A percentile compares a stretch with the other conserved stretches of the same genome.
Evolutionary conservation across 2,888 invertebrate species (phyloP).

Genomic region (Aphrophora alni): DNA sequence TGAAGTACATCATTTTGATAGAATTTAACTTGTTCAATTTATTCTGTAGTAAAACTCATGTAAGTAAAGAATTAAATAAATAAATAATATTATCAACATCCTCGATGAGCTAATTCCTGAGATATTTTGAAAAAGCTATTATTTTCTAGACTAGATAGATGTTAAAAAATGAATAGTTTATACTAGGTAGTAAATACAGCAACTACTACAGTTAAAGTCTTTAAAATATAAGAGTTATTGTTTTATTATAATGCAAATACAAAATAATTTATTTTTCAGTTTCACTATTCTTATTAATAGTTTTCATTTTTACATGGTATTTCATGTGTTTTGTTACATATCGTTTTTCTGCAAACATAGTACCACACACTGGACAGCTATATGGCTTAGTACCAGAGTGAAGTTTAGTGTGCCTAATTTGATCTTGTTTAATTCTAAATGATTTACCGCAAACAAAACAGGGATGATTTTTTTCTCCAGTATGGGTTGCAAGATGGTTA

Average conservation of each 20-base stretch:
- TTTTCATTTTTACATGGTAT: slow-evolving; percentile 46
- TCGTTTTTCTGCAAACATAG: slow-evolving; percentile 58
- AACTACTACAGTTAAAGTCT: too few species aligned
- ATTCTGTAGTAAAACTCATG: too few species aligned
- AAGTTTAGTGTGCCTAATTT: slow-evolving; percentile 57
- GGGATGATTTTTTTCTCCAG: slow-evolving; percentile 46
- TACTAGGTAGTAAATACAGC: too few species aligned
- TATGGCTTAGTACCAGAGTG: slow-evolving; percentile 57
- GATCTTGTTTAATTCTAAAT: slow-evolving; percentile 40
- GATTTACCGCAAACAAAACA: slow-evolving; percentile 46
- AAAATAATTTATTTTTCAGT: not conserved
- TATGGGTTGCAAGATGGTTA: slow-evolving; percentile 35
- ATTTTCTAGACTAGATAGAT: too few species aligned
- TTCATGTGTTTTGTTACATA: slow-evolving; percentile 62
- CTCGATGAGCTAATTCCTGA: too few species aligned
- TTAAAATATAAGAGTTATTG: too few species aligned
- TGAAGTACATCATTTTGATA: too few species aligned
- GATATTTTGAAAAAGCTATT: too few species aligned
- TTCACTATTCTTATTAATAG: not conserved
- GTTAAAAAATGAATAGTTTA: too few species aligned
- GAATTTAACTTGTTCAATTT: too few species aligned
- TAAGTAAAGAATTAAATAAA: too few species aligned
- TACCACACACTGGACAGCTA: slow-evolving; percentile 59
- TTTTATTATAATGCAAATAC: not conserved
- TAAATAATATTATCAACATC: too few species aligned